Base-by-base conservation (phyloP, 1,140 invertebrate species). In the Magallana gigas region DNA sequence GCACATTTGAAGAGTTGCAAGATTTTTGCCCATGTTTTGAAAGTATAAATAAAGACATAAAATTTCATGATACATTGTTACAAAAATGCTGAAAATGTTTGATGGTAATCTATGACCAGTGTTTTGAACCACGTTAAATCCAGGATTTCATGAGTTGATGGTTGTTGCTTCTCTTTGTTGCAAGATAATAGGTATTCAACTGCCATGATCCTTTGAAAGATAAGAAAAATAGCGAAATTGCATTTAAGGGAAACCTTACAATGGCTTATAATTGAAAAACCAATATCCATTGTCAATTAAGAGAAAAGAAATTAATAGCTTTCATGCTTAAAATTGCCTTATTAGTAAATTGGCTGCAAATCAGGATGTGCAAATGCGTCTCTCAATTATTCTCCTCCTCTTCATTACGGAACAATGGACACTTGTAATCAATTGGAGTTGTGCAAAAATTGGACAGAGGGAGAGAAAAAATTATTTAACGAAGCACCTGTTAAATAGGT, bases 401-500 rank as follows among this genome's bases (percentile, higher is more conserved):
- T 29, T 36, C 68, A 76, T 76, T 76, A 76, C 23, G 11, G 18
- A 76, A 76, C 18, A 12, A 36, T 8, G 29, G 36, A 64, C 60
- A 64, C 60, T 64, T 64, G 60, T 64, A 64, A 64, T 64, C 60
- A 0, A 48, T 16, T 29, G 68, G 68, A 76, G 23, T 76, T 29
- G 18, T 76, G 23, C 23, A 76, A 29, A 76, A 76, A 36, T 18
- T 23, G 68, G 68, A 76, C 36, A 48, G 36, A 48, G 36, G 5
- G 36, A 48, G 36, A 48, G 36, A 48, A 48, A 48, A 29, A 76
- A 76, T 76, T 76, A 23, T 29, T 76, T 23, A 76, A 76, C 68
- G 36, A 76, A 76, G 68, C 68, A 76, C 68, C 68, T 76, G 68
- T 76, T 76, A 76, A 76, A 76, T 76, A 76, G 68, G 68, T 76